phyloP scores from a whole-genome alignment of 2,888 invertebrate genomes.

The Acanthosepion esculentum region DNA sequence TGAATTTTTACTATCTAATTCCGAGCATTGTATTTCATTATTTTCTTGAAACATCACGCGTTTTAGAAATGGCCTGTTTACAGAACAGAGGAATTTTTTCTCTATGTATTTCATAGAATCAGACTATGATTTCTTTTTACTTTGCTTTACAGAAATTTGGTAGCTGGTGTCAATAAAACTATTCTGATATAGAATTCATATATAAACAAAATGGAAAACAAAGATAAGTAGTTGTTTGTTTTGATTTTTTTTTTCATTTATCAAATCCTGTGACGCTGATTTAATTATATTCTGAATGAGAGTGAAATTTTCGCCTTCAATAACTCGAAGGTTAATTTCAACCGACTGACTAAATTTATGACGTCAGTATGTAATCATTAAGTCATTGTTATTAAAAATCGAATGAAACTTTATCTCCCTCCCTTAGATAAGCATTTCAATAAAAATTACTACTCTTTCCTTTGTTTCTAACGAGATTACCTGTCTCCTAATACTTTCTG shows the following conservation, averaged over 20 bases:
- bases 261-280: too few relatives aligned
- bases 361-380: too few relatives aligned
- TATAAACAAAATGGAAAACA: not conserved
- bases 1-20: not conserved
- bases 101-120: not conserved
- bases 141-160: conserved; percentile 21
- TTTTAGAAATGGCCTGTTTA: conserved; percentile 1
- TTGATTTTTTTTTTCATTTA: not conserved
- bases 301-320: too few relatives aligned
- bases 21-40: not conserved
- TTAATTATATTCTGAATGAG: too few relatives aligned
- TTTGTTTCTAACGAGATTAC: too few relatives aligned
- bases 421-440: too few relatives aligned
- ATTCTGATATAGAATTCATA: conserved; percentile 1
- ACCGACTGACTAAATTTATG: too few relatives aligned
- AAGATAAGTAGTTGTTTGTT: not conserved
- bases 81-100: not conserved
- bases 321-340: too few relatives aligned
- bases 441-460: too few relatives aligned
- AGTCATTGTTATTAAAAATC: too few relatives aligned
- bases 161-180: conserved; percentile 21
- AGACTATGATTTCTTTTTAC: not conserved
- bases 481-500: too few relatives aligned
- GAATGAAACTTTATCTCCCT: too few relatives aligned
- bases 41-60: conserved; percentile 10